These are phyloP conservation scores for Natrix natrix DNA, from an alignment of 2,797 vertebrate species.

Conservation along the genomic window DNA sequence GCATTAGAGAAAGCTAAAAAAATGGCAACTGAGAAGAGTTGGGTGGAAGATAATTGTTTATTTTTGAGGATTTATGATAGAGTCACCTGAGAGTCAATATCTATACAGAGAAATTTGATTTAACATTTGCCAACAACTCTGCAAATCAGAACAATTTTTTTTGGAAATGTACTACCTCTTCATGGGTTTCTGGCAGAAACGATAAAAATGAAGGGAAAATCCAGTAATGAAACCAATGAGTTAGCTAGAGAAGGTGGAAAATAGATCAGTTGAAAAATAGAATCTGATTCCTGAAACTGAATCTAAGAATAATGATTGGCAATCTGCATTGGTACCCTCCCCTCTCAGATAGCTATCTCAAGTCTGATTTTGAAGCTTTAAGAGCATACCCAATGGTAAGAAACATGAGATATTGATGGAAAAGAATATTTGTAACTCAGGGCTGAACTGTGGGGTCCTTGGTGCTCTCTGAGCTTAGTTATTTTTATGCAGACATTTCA, in stretches of 20 bases:
- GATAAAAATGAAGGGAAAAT: neutral
- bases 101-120: neutral
- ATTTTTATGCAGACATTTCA: neutral
- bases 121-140: neutral
- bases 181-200: neutral
- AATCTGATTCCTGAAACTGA: neutral
- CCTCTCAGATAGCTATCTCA: neutral
- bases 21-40: neutral
- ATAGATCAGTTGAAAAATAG: neutral
- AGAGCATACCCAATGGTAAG: neutral
- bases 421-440: neutral
- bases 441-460: neutral
- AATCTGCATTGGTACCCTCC: neutral
- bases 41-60: neutral
- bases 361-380: neutral
- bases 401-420: neutral
- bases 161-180: neutral
- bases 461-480: neutral
- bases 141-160: neutral
- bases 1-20: neutral
- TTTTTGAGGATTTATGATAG: neutral
- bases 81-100: neutral
- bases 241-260: neutral
- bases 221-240: neutral
- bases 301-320: neutral